These are phyloP conservation scores for Stigmatopora nigra DNA, from an alignment of 2,113 vertebrate genomes.

Conservation along the genomic window DNA sequence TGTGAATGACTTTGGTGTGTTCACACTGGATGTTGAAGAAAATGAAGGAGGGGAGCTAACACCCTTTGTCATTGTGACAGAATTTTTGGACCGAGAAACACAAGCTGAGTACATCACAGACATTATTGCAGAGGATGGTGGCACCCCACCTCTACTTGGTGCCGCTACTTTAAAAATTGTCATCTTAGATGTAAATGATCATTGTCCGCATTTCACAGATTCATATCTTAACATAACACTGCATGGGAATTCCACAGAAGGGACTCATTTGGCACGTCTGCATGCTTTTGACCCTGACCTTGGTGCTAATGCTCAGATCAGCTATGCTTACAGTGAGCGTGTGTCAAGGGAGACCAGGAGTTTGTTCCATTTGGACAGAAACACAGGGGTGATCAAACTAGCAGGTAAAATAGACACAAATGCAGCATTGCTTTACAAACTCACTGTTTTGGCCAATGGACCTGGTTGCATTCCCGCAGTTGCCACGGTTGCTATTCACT, in stretches of 20 bases:
- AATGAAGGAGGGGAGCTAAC: slow-evolving; percentile 90
- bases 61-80: slow-evolving; percentile 88
- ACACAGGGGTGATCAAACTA: slow-evolving; percentile 78
- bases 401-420: slow-evolving; percentile 74
- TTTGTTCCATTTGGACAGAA: slow-evolving; percentile 81
- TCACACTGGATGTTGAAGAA: slow-evolving; percentile 92
- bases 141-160: slow-evolving; percentile 80
- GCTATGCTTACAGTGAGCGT: slow-evolving; percentile 89
- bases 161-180: slow-evolving; percentile 85
- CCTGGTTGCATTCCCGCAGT: slow-evolving; percentile 92
- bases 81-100: slow-evolving; percentile 81
- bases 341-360: slow-evolving; percentile 77
- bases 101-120: slow-evolving; percentile 83
- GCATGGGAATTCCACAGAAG: slow-evolving; percentile 82
- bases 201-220: slow-evolving; percentile 85
- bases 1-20: slow-evolving; percentile 82
- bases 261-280: slow-evolving; percentile 71
- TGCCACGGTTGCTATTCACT: slow-evolving; percentile 74
- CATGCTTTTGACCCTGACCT: slow-evolving; percentile 84
- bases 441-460: slow-evolving; percentile 84
- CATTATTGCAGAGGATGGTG: slow-evolving; percentile 90
- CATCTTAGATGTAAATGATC: slow-evolving; percentile 92
- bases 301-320: slow-evolving; percentile 84
- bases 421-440: slow-evolving; percentile 74
- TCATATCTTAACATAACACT: slow-evolving; percentile 82